Evolutionary conservation across 2,888 invertebrate species (phyloP), one percentile per base, ranked within the genome.

Genomic region (Anticlea derivata): DNA sequence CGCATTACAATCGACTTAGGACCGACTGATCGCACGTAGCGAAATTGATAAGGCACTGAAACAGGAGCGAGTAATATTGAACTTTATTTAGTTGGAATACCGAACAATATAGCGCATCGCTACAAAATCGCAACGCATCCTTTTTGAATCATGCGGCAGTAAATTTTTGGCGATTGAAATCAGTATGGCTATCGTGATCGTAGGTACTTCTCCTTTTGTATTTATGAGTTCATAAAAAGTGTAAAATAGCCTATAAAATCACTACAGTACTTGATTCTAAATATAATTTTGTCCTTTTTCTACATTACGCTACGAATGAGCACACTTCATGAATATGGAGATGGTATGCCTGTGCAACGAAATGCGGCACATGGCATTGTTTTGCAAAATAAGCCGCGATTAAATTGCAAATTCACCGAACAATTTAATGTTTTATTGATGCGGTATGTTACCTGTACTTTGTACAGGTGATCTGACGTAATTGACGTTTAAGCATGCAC

Each of bases 1-100:
- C 60, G 70, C 72, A 77, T 80, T 73, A 77, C 68, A 73, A 76
- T 73, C 55, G 61, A 66, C 64, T 70, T 52, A 56, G 50, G 48
- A 47, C 58, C 33, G 7, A 41, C 50, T 61, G 65, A 66, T 69
- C 50, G 63, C 59, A 50, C 60, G 66, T 59, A 71, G 74, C 68
- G 61, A 67, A 73, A 72, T 64, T 69, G 60, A 63, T 44, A 55
- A 64, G 51, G 41, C 48, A 47, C 38, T 45, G 12, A 33, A 38
- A 30, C 23, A 26, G 0, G 6, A 17, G 23, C 8, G 10, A 27
- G 26, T 7, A 11, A 23, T 5, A 27, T 7, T 30, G 12, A 24
- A 12, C 39, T 50, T 20, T 50, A 30, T 45, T 1, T 7, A 7
- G 3, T 8, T 0, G 8, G 1, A 6, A 30, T 38, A 44, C 6